Conservation (phyloP, 2,888 invertebrate genomes). For the Glaucopsyche alexis region DNA sequence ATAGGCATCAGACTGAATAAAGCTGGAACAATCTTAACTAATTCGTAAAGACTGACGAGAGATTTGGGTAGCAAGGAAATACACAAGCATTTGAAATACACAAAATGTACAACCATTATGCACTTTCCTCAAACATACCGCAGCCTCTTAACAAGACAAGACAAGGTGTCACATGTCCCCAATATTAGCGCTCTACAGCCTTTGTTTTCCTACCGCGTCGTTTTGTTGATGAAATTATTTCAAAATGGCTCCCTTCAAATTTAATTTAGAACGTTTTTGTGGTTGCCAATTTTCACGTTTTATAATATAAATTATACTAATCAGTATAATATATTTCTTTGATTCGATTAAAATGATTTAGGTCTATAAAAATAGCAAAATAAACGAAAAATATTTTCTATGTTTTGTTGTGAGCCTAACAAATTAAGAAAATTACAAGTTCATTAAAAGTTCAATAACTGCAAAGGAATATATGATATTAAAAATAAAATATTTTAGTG, state of each 20-base stretch:
- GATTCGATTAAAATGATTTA: neutral
- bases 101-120: slow-evolving; percentile 22
- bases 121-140: slow-evolving; percentile 13
- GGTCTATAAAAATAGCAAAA: too few species aligned
- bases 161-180: slow-evolving; percentile 28
- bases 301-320: neutral
- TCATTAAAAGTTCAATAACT: too few species aligned
- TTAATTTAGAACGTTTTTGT: neutral
- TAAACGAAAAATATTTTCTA: too few species aligned
- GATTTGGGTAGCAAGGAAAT: neutral
- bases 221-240: slow-evolving; percentile 15
- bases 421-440: too few species aligned
- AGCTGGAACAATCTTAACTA: neutral
- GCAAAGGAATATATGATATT: too few species aligned
- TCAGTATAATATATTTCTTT: neutral
- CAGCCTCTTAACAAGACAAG: slow-evolving; percentile 29
- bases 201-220: slow-evolving; percentile 29
- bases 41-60: neutral
- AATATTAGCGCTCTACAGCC: slow-evolving; percentile 27
- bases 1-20: neutral
- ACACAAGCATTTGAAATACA: neutral
- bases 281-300: neutral
- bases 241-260: neutral
- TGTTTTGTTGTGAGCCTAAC: too few species aligned
- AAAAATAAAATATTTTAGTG: neutral